These are phyloP conservation scores for Sternarchorhynchus goeldii DNA, from an alignment of 2,797 vertebrate genomes.

Conservation along the genomic window DNA sequence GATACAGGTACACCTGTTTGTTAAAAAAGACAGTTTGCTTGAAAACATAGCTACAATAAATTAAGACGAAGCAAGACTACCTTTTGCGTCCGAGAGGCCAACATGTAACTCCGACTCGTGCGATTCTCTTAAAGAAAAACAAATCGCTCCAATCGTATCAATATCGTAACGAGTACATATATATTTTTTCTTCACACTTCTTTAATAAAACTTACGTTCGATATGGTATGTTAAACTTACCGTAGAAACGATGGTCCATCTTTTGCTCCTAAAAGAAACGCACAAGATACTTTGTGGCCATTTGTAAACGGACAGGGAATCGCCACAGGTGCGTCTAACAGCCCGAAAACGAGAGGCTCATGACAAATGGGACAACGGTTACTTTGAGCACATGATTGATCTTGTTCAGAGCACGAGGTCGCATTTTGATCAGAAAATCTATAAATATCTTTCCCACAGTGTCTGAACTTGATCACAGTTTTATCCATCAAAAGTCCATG, in stretches of 20 bases:
- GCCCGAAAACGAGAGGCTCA: conserved; percentile 31
- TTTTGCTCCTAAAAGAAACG: conserved; percentile 60
- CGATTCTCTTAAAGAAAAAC: conserved; percentile 69
- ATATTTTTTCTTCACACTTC: neutral
- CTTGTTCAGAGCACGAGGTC: neutral
- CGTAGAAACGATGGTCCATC: conserved; percentile 57
- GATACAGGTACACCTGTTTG: neutral
- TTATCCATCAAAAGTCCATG: conserved; percentile 47
- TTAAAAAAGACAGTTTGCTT: neutral
- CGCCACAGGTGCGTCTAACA: conserved; percentile 65
- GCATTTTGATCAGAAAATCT: conserved; percentile 37
- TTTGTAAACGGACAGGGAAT: conserved; percentile 57
- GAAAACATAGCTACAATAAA: neutral
- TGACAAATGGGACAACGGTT: conserved; percentile 60
- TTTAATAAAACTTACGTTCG: neutral
- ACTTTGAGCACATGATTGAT: neutral
- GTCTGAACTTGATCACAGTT: conserved; percentile 58
- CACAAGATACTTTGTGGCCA: conserved; percentile 57
- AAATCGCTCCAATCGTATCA: neutral
- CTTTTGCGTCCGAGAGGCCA: conserved; percentile 74
- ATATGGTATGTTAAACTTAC: conserved; percentile 42
- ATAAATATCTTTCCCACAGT: conserved; percentile 62
- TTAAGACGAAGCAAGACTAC: conserved; percentile 56
- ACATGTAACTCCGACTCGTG: conserved; percentile 81
- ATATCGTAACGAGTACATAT: neutral